Evolutionary conservation across 1,140 invertebrate genomes (phyloP).

Genomic region (Caenorhabditis remanei): DNA sequence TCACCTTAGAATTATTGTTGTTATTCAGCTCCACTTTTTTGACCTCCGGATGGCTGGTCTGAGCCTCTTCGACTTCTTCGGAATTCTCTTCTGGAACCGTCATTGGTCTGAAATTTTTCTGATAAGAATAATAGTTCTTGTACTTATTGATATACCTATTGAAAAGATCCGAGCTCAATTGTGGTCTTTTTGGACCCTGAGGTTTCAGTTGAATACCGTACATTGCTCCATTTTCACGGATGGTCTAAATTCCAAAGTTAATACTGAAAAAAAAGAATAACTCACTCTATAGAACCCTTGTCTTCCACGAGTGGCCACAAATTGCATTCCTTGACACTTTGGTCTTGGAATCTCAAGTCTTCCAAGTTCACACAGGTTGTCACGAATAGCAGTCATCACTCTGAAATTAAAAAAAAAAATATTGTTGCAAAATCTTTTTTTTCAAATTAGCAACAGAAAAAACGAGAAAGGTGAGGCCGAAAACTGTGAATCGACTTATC

Average conservation of each 20-base stretch:
- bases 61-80: constrained; percentile 40
- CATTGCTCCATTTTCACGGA: constrained; percentile 70
- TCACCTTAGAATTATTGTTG: constrained; percentile 48
- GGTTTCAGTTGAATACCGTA: constrained; percentile 70
- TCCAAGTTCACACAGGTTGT: constrained; percentile 62
- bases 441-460: background rate
- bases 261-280: background rate
- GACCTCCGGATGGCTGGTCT: constrained; percentile 31
- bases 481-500: background rate
- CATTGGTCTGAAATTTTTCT: constrained; percentile 56
- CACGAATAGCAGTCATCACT: constrained; percentile 56
- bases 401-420: constrained; percentile 36
- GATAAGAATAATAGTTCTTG: too few species aligned
- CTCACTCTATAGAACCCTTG: constrained; percentile 75
- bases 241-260: constrained; percentile 67
- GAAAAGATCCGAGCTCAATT: constrained; percentile 66
- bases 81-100: constrained; percentile 57
- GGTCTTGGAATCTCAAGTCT: constrained; percentile 74
- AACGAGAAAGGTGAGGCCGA: background rate
- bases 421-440: too few species aligned
- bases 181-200: constrained; percentile 69
- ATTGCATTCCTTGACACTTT: constrained; percentile 73
- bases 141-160: too few species aligned
- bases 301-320: constrained; percentile 72
- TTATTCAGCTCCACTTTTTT: constrained; percentile 41